These are phyloP conservation scores for Amphiprion ocellaris DNA, from an alignment of 2,113 vertebrate species.

Conservation along the genomic window DNA sequence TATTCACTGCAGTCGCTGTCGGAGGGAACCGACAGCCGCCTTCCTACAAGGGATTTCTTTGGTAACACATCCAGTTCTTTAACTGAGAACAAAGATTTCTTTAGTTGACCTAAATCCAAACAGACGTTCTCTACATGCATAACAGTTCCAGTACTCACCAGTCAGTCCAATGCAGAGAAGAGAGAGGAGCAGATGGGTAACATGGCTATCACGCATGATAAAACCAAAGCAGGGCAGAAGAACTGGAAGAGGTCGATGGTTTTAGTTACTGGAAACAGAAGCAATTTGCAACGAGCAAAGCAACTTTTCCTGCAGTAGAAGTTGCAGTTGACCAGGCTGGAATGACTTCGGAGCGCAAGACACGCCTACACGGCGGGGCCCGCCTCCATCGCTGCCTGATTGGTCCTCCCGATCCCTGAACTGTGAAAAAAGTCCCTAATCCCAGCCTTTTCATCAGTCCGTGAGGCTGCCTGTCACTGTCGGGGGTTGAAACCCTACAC, in stretches of 20 bases:
- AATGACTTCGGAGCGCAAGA: slow-evolving; percentile 81
- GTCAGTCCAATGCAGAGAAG: slow-evolving; percentile 79
- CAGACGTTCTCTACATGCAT: slow-evolving; percentile 20
- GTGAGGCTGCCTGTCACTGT: slow-evolving; percentile 36
- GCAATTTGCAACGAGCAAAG: slow-evolving; percentile 30
- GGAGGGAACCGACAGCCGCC: neutral
- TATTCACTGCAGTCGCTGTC: neutral
- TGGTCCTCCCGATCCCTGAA: slow-evolving; percentile 37
- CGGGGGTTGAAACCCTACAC: slow-evolving; percentile 86
- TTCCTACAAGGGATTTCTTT: neutral
- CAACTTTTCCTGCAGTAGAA: slow-evolving; percentile 83
- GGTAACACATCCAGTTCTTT: neutral
- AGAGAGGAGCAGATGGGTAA: slow-evolving; percentile 70
- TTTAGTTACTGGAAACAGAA: neutral
- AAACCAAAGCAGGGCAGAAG: slow-evolving; percentile 46
- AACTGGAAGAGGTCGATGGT: slow-evolving; percentile 5
- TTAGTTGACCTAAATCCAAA: slow-evolving; percentile 16
- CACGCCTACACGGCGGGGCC: slow-evolving; percentile 71
- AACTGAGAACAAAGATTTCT: neutral
- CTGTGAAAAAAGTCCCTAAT: neutral
- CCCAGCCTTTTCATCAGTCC: slow-evolving; percentile 51
- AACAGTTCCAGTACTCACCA: slow-evolving; percentile 72
- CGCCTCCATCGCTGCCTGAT: slow-evolving; percentile 38
- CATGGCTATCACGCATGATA: slow-evolving; percentile 86
- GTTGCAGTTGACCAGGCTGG: slow-evolving; percentile 82